Evolutionary conservation across 2,797 vertebrate species (phyloP), one percentile per base, ranked within the genome.

Genomic region (Sebastolobus alascanus): DNA sequence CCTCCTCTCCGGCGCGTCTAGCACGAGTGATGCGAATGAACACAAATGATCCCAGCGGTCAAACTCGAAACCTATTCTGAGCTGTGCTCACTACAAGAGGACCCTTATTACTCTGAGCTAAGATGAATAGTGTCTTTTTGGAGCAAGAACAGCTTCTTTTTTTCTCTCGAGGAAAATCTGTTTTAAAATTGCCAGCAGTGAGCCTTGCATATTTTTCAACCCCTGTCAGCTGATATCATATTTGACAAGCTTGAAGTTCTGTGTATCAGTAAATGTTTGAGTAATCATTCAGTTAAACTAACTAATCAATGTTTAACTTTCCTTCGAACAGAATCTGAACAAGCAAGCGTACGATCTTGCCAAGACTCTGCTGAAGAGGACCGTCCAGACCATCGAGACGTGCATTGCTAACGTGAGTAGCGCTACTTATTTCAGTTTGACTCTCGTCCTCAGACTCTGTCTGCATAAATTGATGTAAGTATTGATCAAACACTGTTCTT

Each of bases 321-420:
- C 8, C 33, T 83, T 65, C 13, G 1, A 93, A 84, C 95, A 99
- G 99, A 99, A 99, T 90, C 95, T 99, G 95, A 99, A 99, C 92
- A 99, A 99, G 93, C 98, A 99, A 93, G 98, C 99, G 0, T 99
- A 99, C 75, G 99, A 99, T 92, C 96, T 99, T 82, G 97, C 98
- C 69, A 99, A 99, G 96, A 97, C 98, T 77, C 93, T 99, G 56
- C 94, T 99, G 94, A 99, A 99, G 95, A 97, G 98, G 93, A 99
- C 99, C 0, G 98, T 98, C 85, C 98, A 99, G 95, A 99, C 97
- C 82, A 99, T 99, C 90, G 99, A 99, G 94, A 97, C 97, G 0
- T 99, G 98, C 93, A 99, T 99, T 82, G 97, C 99, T 86, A 99
- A 98, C 86, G 99, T 99, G 95, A 91, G 99, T 96, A 91, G 31